A percentile compares a stretch with the other conserved stretches of the same genome.
phyloP scores from a whole-genome alignment of 2,888 invertebrate genomes.

The Leptura quadrifasciata region DNA sequence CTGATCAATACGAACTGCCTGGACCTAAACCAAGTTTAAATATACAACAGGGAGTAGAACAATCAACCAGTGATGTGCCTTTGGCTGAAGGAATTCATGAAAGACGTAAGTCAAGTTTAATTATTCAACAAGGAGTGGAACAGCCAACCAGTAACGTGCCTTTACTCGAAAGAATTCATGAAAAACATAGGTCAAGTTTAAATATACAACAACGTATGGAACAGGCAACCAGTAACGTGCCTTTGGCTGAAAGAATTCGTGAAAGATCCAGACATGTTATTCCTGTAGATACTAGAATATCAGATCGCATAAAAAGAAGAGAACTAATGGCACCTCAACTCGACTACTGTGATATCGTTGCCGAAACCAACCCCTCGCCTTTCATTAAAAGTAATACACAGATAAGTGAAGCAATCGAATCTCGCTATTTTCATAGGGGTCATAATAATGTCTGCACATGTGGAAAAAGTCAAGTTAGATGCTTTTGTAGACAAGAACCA shows the following conservation, averaged over 20 bases:
- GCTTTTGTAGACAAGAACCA: background rate
- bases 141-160: no score
- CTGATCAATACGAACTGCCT: background rate
- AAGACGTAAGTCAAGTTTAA: no score
- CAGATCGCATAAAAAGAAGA: constrained; percentile 68
- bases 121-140: no score
- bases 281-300: constrained; percentile 67
- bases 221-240: background rate
- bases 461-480: background rate
- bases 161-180: no score
- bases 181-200: no score
- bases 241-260: background rate
- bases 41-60: no score
- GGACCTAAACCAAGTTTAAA: background rate
- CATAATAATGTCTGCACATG: background rate
- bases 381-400: constrained; percentile 47
- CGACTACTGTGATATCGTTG: constrained; percentile 57
- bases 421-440: constrained; percentile 30
- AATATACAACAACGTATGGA: no score
- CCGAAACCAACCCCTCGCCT: constrained; percentile 45
- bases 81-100: no score
- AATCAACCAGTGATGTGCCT: no score
- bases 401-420: constrained; percentile 46
- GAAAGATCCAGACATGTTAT: constrained; percentile 21
- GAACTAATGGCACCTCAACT: constrained; percentile 51